Evolutionary conservation across 1,140 invertebrate species (phyloP).

Genomic region (Anastrepha ludens): DNA sequence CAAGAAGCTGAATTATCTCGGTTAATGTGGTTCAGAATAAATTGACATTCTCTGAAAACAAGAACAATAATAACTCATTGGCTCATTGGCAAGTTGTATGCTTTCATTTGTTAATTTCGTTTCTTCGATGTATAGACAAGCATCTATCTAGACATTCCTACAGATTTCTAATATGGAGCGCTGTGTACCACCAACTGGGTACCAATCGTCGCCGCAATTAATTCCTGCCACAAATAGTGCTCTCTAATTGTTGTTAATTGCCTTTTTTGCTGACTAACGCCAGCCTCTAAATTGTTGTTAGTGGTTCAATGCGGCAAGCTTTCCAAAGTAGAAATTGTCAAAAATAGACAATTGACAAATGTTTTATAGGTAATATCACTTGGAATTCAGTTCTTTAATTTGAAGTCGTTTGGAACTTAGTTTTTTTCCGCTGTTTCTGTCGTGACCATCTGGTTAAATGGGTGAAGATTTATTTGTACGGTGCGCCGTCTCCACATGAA

Average conservation of each 20-base stretch:
- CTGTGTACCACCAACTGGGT: neutral
- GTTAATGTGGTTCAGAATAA: neutral
- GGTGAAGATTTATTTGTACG: neutral
- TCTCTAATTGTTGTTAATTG: constrained; percentile 47
- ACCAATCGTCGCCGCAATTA: constrained; percentile 14
- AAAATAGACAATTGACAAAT: constrained; percentile 9
- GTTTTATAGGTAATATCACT: neutral
- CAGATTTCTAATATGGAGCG: neutral
- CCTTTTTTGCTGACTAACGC: neutral
- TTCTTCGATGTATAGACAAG: neutral
- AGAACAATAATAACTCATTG: neutral
- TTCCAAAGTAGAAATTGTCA: neutral
- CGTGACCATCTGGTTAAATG: neutral
- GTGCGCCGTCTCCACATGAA: no score
- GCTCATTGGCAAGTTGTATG: neutral
- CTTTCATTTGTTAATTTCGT: neutral
- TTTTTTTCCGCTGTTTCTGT: no score
- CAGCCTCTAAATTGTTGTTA: neutral
- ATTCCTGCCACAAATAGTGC: constrained; percentile 29
- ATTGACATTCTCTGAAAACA: neutral
- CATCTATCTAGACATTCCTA: neutral
- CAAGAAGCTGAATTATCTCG: neutral
- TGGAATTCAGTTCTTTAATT: constrained; percentile 5
- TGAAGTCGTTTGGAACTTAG: neutral
- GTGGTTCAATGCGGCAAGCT: neutral